Conservation (phyloP, 2,888 invertebrate genomes). For the Epistrophella euchroma region DNA sequence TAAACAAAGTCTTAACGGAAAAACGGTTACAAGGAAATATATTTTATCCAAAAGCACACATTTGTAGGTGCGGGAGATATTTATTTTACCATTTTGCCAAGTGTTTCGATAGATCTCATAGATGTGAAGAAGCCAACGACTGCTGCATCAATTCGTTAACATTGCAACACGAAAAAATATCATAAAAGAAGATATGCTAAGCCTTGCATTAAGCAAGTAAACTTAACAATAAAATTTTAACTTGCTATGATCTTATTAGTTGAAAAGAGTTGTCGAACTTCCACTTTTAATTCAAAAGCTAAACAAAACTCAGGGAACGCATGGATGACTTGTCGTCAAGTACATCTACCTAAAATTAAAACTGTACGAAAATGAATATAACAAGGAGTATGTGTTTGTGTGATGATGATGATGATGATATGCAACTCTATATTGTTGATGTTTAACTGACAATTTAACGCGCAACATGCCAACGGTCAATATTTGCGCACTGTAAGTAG, state of each 20-base stretch:
- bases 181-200: background rate
- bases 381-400: background rate
- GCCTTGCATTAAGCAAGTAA: background rate
- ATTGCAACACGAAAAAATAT: background rate
- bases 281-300: constrained; percentile 58
- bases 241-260: constrained; percentile 39
- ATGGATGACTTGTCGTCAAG: constrained; percentile 15
- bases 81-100: constrained; percentile 27
- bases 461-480: constrained; percentile 65
- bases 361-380: background rate
- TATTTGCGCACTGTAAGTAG: constrained; percentile 52
- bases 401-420: constrained; percentile 2
- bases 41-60: background rate
- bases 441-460: constrained; percentile 44
- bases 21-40: constrained; percentile 39
- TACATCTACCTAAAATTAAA: background rate
- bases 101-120: background rate
- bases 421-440: constrained; percentile 17
- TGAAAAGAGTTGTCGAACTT: constrained; percentile 44
- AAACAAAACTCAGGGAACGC: constrained; percentile 44
- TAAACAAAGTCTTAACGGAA: constrained; percentile 13
- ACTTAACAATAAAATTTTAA: background rate
- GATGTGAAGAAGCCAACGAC: background rate
- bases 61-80: constrained; percentile 36
- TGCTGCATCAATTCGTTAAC: background rate